These are phyloP conservation scores for Ibidorhyncha struthersii DNA, from an alignment of 2,113 vertebrate species.

Conservation along the genomic window DNA sequence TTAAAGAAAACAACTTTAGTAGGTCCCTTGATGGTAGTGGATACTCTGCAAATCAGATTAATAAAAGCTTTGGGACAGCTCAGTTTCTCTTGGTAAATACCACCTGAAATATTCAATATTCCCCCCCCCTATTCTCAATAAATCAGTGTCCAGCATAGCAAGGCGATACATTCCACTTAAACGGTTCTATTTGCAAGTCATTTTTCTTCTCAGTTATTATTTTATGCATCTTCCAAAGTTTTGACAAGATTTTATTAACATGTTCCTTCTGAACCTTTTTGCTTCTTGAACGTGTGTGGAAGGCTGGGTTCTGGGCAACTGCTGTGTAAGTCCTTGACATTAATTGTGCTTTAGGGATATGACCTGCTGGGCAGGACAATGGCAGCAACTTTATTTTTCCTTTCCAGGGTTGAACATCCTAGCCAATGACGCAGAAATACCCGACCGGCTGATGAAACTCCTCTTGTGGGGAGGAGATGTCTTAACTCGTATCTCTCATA, in stretches of 20 bases:
- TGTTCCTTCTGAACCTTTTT: constrained; percentile 28
- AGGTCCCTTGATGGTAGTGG: constrained; percentile 48
- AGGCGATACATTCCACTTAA: not conserved
- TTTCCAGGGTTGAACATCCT: constrained; percentile 47
- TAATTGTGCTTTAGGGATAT: constrained; percentile 75
- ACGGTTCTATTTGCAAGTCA: not conserved
- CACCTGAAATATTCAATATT: constrained; percentile 54
- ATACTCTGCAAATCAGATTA: constrained; percentile 72
- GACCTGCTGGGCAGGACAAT: constrained; percentile 73
- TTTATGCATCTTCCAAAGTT: constrained; percentile 27
- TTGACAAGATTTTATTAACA: constrained; percentile 54
- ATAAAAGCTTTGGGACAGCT: constrained; percentile 69
- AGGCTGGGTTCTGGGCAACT: not conserved
- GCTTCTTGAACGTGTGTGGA: not conserved
- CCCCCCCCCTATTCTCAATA: not conserved
- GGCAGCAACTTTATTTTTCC: constrained; percentile 73
- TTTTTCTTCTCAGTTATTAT: constrained; percentile 46
- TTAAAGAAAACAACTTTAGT: constrained; percentile 71
- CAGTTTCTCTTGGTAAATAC: constrained; percentile 62
- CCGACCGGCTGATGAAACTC: constrained; percentile 9
- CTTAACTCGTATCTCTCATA: constrained; percentile 32
- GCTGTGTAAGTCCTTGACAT: constrained; percentile 75
- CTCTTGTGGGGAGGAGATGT: constrained; percentile 15
- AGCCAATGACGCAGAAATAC: constrained; percentile 12
- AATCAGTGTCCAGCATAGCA: constrained; percentile 20